Base-by-base conservation (phyloP, 2,888 invertebrate genomes). In the Blastobasis lacticolella region DNA sequence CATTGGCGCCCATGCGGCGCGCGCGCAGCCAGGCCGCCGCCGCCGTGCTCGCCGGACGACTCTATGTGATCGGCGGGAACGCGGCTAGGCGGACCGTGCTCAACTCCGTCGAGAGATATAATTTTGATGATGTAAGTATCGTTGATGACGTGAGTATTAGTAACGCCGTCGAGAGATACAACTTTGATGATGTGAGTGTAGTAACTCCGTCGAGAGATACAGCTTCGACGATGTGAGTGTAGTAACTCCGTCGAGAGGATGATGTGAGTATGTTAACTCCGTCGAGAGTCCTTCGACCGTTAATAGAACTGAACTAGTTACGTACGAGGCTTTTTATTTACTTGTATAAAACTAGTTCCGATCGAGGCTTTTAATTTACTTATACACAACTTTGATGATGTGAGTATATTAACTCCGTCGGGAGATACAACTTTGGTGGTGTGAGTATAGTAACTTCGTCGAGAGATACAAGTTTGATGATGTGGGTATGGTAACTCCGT, bases 1-100 rank as follows among this genome's bases (percentile, higher is more conserved):
- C 90, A 48, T 85, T 97, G 64, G 91, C 94, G 9, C 90, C 93
- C 38, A 94, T 97, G 95, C 90, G 92, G 43, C 93, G 92, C 49
- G 93, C 94, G 38, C 92, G 97, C 55, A 94, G 94, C 56, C 96
- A 97, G 88, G 94, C 97, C 90, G 97, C 96, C 44, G 94, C 96
- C 49, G 94, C 95, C n/a, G 93, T 95, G 50, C 87, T 97, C 42
- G 94, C 94, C 75, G 93, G 93, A 62, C 91, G 92, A 69, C 90
- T 97, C 49, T 97, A 97, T 78, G 95, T 94, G 10, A 94, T 97
- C 47, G 97, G 97, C 10, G 97, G 97, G 4, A 96, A 94, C 73
- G 95, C 94, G 72, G 94, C 94, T 62, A 90, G 93, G 55, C 91
- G 93, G 57, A 93, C 93, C 66, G 94, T 95, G 51, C 90, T 97